Base-by-base conservation (phyloP, 2,888 invertebrate species). In the Sphinx pinastri region DNA sequence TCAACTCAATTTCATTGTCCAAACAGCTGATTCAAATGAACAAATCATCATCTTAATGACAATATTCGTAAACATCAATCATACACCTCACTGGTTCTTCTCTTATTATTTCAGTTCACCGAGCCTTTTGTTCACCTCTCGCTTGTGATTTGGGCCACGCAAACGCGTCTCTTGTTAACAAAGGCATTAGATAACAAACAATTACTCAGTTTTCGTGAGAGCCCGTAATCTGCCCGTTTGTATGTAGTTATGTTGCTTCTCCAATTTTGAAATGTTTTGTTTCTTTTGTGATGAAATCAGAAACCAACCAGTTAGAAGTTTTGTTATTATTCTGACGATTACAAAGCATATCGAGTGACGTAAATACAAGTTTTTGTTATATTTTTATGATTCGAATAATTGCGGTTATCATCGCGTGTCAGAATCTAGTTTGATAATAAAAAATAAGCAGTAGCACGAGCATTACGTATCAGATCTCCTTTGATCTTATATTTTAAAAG, bases 151-250 rank as follows among this genome's bases (percentile, higher is more conserved):
- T 67, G 55, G 16, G 60, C 69, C 60, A 68, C 55, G 31, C 45
- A 52, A 52, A 57, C 74, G 74, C 76, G 75, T 79, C 77, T 79
- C 77, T 81, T 73, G 76, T 71, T 77, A 86, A 88, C 87, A 88
- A 87, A 85, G 77, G 80, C 78, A 76, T 76, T 75, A 84, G 85
- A 84, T 85, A 85, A 82, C 84, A 84, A 83, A 88, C 87, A 88
- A 88, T 88, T 88, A 88, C 85, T 81, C 77, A 79, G 80, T 81
- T 82, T 82, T 82, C 85, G 80, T 81, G 82, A 78, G 77, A 75
- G 78, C 73, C 79, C 81, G 81, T 85, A 87, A 87, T 87, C 84
- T 85, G 78, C 70, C 79, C 54, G 59, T 68, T 68, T 60, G 52
- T 59, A 77, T 81, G 73, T 0, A 38, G 3, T 75, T 77, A 73